These are phyloP conservation scores for Caenorhabditis sp. DNA, from an alignment of 2,888 invertebrate genomes.

Conservation along the genomic window DNA sequence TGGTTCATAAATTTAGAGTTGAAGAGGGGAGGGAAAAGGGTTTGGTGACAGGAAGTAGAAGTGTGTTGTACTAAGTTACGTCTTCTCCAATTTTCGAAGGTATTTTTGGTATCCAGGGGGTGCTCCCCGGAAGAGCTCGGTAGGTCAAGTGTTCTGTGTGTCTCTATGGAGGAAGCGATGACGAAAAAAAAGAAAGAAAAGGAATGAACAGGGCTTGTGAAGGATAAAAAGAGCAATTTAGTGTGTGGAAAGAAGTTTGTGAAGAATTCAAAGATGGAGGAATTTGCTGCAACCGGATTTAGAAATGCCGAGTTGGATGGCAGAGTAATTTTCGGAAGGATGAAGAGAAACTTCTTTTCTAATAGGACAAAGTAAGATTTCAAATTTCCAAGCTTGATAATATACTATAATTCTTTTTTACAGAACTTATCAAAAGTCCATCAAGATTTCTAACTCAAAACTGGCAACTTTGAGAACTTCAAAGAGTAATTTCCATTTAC, in stretches of 20 bases:
- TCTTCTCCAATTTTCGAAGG: constrained; percentile 5
- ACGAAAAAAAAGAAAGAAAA: not conserved
- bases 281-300: no score
- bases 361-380: no score
- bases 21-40: no score
- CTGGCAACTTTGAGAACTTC: no score
- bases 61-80: constrained; percentile 24
- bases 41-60: constrained; percentile 30
- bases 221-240: not conserved
- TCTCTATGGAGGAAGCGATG: not conserved
- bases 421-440: no score
- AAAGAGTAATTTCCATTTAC: no score
- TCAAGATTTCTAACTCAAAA: no score
- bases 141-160: constrained; percentile 26
- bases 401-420: no score
- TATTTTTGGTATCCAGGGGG: constrained; percentile 26
- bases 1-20: constrained; percentile 48
- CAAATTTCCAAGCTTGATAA: no score
- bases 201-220: not conserved
- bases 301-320: not conserved
- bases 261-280: not conserved
- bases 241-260: not conserved
- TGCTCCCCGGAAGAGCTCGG: not conserved
- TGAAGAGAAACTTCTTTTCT: no score
- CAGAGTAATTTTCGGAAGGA: no score